Evolutionary conservation across 2,888 invertebrate genomes (phyloP).

Genomic region (Synergus umbraculus): DNA sequence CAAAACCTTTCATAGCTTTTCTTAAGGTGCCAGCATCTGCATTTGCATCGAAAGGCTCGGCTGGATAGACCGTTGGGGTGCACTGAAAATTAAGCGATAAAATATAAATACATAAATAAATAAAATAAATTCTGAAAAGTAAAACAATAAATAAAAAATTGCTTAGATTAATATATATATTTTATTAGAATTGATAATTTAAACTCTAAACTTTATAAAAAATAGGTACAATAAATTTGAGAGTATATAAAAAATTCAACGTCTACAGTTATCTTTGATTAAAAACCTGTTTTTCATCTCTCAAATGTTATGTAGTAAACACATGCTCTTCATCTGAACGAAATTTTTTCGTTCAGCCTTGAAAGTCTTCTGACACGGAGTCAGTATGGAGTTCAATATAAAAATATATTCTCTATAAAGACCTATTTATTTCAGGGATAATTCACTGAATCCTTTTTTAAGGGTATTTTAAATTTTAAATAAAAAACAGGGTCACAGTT

Average conservation of each 20-base stretch:
- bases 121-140: no score
- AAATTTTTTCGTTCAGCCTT: not conserved
- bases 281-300: not conserved
- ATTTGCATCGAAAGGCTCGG: conserved; percentile 90
- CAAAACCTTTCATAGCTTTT: conserved; percentile 96
- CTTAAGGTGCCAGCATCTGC: conserved; percentile 90
- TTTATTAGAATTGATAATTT: not conserved
- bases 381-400: not conserved
- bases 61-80: conserved; percentile 92
- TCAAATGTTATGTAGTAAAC: not conserved
- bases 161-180: not conserved
- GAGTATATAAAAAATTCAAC: not conserved
- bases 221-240: not conserved
- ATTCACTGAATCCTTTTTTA: not conserved
- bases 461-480: not conserved
- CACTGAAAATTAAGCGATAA: conserved; percentile 79
- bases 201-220: not conserved
- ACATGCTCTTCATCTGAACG: conserved; percentile 3
- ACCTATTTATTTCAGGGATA: not conserved
- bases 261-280: not conserved
- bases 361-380: conserved; percentile 6
- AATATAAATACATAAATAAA: not conserved
- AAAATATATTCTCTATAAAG: not conserved
- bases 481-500: not conserved
- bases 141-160: no score